Evolutionary conservation across 2,113 vertebrate genomes (phyloP).

Genomic region (Strigops habroptila): DNA sequence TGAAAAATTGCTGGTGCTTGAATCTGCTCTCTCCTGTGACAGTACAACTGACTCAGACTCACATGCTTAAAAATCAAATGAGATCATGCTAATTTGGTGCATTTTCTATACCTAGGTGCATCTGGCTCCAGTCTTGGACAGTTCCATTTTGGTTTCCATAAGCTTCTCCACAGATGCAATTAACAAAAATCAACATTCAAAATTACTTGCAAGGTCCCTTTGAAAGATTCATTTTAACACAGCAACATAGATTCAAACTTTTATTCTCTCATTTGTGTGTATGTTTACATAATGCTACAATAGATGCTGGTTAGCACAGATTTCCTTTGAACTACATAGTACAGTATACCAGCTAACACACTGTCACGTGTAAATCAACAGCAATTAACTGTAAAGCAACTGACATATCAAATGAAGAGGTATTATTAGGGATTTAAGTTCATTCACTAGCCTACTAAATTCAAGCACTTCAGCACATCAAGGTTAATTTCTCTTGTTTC

Average conservation of each 20-base stretch:
- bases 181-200: not conserved
- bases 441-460: not conserved
- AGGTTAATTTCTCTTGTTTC: not conserved
- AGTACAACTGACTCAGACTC: not conserved
- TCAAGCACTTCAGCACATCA: not conserved
- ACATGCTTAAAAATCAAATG: not conserved
- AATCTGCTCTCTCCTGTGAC: not conserved
- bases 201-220: not conserved
- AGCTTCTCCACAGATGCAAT: not conserved
- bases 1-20: not conserved
- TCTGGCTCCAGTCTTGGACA: not conserved
- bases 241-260: not conserved
- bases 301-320: not conserved
- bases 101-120: not conserved
- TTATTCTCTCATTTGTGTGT: not conserved
- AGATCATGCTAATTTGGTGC: not conserved
- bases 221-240: not conserved
- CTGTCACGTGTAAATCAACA: not conserved
- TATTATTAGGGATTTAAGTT: not conserved
- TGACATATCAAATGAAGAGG: not conserved
- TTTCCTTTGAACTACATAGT: not conserved
- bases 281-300: not conserved
- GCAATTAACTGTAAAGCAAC: not conserved
- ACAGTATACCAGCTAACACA: not conserved
- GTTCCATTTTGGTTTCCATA: not conserved